Percentiles rank a stretch among this genome's conserved stretches.
Evolutionary conservation across 92 coral and sea anemone species (phyloP).

Genomic region (Palythoa heliodiscus): DNA sequence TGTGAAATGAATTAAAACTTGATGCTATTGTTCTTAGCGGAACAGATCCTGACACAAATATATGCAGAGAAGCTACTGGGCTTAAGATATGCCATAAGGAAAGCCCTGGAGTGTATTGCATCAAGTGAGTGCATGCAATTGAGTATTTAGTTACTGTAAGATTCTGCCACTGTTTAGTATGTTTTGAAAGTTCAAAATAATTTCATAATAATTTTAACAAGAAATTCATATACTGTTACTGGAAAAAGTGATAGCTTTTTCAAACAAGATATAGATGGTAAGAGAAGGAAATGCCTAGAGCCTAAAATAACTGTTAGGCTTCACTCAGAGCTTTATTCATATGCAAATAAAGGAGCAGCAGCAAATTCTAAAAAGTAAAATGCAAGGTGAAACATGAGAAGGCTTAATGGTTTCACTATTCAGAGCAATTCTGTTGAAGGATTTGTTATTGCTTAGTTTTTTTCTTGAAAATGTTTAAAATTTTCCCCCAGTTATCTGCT

Average conservation of each 20-base stretch:
- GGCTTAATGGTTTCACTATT: background rate
- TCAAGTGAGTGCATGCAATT: background rate
- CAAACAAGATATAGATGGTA: background rate
- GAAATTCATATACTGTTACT: background rate
- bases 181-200: background rate
- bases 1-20: background rate
- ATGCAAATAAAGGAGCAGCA: background rate
- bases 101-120: slow-evolving; percentile 21
- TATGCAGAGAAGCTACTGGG: slow-evolving; percentile 25
- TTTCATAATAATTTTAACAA: background rate
- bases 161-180: background rate
- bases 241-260: background rate
- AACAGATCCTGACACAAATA: slow-evolving; percentile 29
- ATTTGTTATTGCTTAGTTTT: background rate
- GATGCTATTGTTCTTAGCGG: background rate
- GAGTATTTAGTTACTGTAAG: background rate
- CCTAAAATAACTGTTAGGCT: background rate
- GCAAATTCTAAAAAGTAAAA: slow-evolving; percentile 10
- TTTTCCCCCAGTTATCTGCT: background rate
- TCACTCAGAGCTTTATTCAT: background rate
- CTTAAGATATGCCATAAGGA: too few species aligned
- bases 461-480: slow-evolving; percentile 3
- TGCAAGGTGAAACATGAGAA: background rate
- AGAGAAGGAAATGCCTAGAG: background rate
- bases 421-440: background rate